Base-by-base conservation (phyloP, 37 sponge, comb jelly and placozoan species). In the Mnemiopsis leidyi region DNA sequence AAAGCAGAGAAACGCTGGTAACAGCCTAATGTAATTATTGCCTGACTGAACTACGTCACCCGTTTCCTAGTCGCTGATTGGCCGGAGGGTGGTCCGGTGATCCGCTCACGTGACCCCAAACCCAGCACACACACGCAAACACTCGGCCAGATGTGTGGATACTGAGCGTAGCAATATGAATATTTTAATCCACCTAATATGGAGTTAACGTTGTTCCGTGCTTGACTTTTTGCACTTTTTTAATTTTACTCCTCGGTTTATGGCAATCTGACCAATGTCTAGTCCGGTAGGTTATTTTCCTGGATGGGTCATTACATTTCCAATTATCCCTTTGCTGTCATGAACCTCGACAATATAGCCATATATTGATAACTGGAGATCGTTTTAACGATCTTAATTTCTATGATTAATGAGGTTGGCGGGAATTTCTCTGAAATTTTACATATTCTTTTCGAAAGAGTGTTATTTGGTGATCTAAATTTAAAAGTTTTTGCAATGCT, bases 11-110 rank as follows among this genome's bases (percentile, higher is more conserved):
- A 71, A 28, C 20, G 75, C 75, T 71, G 25, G 75, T 71, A 71
- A 71, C 75, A 71, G 75, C 30, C 30, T 71, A 71, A 71, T 71
- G 75, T 71, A 71, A 71, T 71, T 71, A 71, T 71, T 71, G 75
- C 75, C 75, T 71, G 75, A 48, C 61, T 48, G 61, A 13, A 13
- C n/a, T 48, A 48, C 61, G 61, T 48, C 61, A 48, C 61, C 61
- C 61, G 61, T 48, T 48, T 48, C 61, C 61, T 48, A 13, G 61
- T 48, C 61, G 13, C 61, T 48, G 61, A 48, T 48, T 48, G 61
- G 61, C 61, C 13, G 61, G 61, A 48, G 61, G 9, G 61, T 48
- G 61, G 61, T 48, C 5, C 13, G 61, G 61, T 48, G 61, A 48
- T 13, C 61, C 61, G 13, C 9, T 48, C 61, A 48, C 61, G 61